Conservation (phyloP, 2,113 vertebrate genomes). For the Hypomesus transpacificus region DNA sequence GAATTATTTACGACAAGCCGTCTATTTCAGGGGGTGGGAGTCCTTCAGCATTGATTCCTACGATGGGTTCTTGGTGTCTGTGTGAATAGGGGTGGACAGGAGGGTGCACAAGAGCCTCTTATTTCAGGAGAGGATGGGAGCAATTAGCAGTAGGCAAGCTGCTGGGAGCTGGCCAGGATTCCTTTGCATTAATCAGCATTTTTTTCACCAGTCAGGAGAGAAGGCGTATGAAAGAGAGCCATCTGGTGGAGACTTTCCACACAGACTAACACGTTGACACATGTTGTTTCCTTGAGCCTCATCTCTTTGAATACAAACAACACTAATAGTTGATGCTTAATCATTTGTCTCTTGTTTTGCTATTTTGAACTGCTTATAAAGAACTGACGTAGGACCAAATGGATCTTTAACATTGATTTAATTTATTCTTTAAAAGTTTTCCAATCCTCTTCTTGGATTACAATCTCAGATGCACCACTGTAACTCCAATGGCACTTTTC, state of each 20-base stretch:
- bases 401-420: too few relatives aligned
- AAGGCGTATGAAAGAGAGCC: slow-evolving; percentile 49
- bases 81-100: background rate
- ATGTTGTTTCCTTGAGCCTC: slow-evolving; percentile 16
- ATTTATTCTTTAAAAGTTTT: too few relatives aligned
- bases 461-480: too few relatives aligned
- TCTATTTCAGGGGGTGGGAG: slow-evolving; percentile 8
- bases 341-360: too few relatives aligned
- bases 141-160: slow-evolving; percentile 34
- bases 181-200: slow-evolving; percentile 49
- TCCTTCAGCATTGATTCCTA: slow-evolving; percentile 8
- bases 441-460: too few relatives aligned
- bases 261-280: slow-evolving; percentile 26
- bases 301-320: background rate
- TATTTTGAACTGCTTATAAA: too few relatives aligned
- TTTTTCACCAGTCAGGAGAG: slow-evolving; percentile 27
- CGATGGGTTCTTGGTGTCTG: background rate
- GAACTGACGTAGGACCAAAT: too few relatives aligned
- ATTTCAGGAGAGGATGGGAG: slow-evolving; percentile 31
- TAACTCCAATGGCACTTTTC: too few relatives aligned
- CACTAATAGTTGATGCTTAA: background rate
- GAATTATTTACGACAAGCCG: slow-evolving; percentile 13
- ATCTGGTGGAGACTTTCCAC: slow-evolving; percentile 45
- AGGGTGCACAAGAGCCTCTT: slow-evolving; percentile 11
- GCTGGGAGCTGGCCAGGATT: slow-evolving; percentile 28